These are phyloP conservation scores for Papilio glaucus DNA, from an alignment of 1,140 invertebrate species.

Conservation along the genomic window DNA sequence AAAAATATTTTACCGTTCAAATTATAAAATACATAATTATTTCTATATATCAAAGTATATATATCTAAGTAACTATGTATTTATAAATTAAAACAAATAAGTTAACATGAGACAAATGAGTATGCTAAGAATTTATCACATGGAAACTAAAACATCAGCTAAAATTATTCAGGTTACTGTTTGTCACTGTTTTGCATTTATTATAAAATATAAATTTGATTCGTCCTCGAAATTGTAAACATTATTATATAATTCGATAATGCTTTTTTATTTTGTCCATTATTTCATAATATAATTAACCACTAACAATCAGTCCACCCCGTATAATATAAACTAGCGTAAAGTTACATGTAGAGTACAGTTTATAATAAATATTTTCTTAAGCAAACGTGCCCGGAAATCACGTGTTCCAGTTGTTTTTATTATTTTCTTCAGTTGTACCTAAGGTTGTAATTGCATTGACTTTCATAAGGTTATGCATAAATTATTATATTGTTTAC, in stretches of 20 bases:
- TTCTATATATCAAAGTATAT: too few species aligned
- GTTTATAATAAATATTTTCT: constrained; percentile 5
- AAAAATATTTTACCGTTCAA: too few species aligned
- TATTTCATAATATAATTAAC: too few species aligned
- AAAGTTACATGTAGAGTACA: neutral
- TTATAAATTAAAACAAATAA: too few species aligned
- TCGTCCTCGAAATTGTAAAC: too few species aligned
- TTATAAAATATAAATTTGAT: neutral
- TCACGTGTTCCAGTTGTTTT: neutral
- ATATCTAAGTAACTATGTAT: too few species aligned
- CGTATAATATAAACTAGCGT: neutral
- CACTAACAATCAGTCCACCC: too few species aligned
- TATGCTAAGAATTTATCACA: neutral
- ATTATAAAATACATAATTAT: too few species aligned
- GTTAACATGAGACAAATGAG: neutral
- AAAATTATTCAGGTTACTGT: neutral
- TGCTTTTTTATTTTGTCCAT: too few species aligned
- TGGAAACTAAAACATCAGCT: neutral
- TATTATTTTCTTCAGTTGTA: neutral
- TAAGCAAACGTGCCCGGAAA: neutral
- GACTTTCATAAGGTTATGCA: neutral
- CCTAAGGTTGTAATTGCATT: neutral
- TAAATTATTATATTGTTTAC: too few species aligned
- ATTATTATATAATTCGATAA: too few species aligned
- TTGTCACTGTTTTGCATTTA: neutral